Percentiles rank a stretch among this genome's conserved stretches.
Conservation (phyloP, 1,140 invertebrate genomes). For the Oncopodura yosiiana region DNA sequence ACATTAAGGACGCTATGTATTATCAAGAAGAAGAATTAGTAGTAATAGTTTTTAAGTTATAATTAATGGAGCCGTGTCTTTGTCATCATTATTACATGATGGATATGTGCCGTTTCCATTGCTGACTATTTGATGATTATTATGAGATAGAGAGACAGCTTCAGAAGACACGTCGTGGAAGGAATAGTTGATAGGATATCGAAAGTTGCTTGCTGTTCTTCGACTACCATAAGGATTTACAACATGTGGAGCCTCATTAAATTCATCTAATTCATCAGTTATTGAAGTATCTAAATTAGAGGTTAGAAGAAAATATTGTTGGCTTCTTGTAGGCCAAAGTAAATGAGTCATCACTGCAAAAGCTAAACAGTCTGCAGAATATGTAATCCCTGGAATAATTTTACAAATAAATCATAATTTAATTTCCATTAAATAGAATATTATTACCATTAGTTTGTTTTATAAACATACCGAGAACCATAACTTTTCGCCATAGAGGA, state of each 20-base stretch:
- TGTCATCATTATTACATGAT: constrained; percentile 26
- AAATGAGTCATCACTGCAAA: constrained; percentile 88
- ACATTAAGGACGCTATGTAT: no score
- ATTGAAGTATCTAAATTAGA: constrained; percentile 55
- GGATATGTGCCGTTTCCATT: no score
- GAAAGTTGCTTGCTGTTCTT: neutral
- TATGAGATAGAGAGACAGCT: constrained; percentile 26
- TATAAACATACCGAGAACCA: constrained; percentile 68
- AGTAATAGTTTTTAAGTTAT: constrained; percentile 19
- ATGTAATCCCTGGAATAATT: constrained; percentile 66
- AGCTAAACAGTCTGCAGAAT: constrained; percentile 85
- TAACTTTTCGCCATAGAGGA: constrained; percentile 87
- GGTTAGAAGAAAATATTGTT: constrained; percentile 72
- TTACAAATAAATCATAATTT: constrained; percentile 10
- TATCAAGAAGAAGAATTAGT: no score
- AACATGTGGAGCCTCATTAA: constrained; percentile 82
- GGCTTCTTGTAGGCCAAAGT: constrained; percentile 80
- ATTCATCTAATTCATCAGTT: constrained; percentile 76
- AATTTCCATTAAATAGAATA: constrained; percentile 16
- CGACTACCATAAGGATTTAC: constrained; percentile 46
- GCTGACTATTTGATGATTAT: constrained; percentile 6
- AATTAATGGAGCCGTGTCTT: constrained; percentile 31
- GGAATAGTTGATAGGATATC: constrained; percentile 25
- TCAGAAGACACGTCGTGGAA: constrained; percentile 30
- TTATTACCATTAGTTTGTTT: constrained; percentile 3